Percentiles rank a stretch among this genome's conserved stretches.
phyloP scores from a whole-genome alignment of 2,888 invertebrate genomes.

The Thelaira solivaga region DNA sequence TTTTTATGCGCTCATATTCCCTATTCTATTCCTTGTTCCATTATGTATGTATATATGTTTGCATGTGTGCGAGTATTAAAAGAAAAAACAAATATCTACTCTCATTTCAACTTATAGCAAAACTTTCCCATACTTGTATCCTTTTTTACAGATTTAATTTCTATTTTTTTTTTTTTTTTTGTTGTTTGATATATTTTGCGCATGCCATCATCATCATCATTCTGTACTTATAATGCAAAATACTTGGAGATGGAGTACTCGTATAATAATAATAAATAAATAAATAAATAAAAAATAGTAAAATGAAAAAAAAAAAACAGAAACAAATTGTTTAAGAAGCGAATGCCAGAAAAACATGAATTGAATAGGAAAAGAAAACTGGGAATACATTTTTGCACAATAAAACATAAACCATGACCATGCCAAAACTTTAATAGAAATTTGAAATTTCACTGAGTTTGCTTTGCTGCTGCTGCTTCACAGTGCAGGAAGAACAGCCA shows the following conservation, averaged over 20 bases:
- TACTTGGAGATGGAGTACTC: too few species aligned
- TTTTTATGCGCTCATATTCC: constrained; percentile 11
- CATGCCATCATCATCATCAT: constrained; percentile 32
- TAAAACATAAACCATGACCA: constrained; percentile 73
- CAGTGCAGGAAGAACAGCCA: neutral
- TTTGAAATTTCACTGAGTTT: neutral
- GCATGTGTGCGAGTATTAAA: too few species aligned
- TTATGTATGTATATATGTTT: too few species aligned
- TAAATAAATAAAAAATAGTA: too few species aligned
- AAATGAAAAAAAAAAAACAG: neutral
- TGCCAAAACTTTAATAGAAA: constrained; percentile 67
- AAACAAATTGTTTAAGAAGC: too few species aligned
- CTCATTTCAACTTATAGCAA: constrained; percentile 25
- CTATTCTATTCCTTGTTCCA: constrained; percentile 26
- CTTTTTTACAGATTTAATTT: constrained; percentile 7
- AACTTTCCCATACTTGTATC: constrained; percentile 29
- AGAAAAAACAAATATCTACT: too few species aligned
- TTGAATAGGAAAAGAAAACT: constrained; percentile 7
- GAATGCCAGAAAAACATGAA: neutral
- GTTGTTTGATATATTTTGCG: constrained; percentile 38
- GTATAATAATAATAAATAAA: too few species aligned
- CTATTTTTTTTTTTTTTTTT: neutral
- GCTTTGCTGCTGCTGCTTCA: too few species aligned
- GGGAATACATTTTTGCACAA: constrained; percentile 47
- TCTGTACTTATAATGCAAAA: too few species aligned